phyloP scores from a whole-genome alignment of 2,888 invertebrate genomes.

The Tyria jacobaeae region DNA sequence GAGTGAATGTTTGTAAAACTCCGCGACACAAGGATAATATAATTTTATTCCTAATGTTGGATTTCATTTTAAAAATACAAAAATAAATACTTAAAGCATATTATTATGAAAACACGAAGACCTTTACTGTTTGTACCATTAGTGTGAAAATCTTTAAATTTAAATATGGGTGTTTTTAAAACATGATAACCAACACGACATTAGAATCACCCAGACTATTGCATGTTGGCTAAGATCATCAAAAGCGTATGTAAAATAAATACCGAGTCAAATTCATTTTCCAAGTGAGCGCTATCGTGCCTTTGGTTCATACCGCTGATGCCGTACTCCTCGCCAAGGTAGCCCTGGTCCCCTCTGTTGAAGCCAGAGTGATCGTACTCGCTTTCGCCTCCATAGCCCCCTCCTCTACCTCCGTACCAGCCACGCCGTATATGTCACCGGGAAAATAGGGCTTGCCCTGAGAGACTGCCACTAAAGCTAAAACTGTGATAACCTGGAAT shows the following conservation, averaged over 20 bases:
- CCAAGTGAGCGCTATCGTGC: constrained; percentile 22
- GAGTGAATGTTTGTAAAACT: too few species aligned
- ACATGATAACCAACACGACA: too few species aligned
- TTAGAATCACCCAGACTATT: background rate
- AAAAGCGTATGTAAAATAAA: background rate
- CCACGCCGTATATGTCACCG: constrained; percentile 2
- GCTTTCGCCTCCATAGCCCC: constrained; percentile 18
- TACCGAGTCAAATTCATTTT: constrained; percentile 35
- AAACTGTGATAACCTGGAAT: constrained; percentile 32
- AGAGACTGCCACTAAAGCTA: constrained; percentile 25
- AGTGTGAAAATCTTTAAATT: too few species aligned
- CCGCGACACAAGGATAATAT: too few species aligned
- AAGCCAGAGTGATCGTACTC: constrained; percentile 27
- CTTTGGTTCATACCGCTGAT: background rate
- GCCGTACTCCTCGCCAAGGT: constrained; percentile 25
- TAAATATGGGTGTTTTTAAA: too few species aligned
- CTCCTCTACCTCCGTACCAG: background rate
- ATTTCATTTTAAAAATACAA: too few species aligned
- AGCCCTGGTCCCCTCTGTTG: constrained; percentile 16
- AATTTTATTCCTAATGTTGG: too few species aligned
- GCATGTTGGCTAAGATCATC: background rate
- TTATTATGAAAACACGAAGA: too few species aligned
- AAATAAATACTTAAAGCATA: too few species aligned
- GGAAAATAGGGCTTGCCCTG: constrained; percentile 30
- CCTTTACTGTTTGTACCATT: too few species aligned